Evolutionary conservation across 2,888 invertebrate species (phyloP), one percentile per base, ranked within the genome.

Genomic region (Acholoe squamosa): DNA sequence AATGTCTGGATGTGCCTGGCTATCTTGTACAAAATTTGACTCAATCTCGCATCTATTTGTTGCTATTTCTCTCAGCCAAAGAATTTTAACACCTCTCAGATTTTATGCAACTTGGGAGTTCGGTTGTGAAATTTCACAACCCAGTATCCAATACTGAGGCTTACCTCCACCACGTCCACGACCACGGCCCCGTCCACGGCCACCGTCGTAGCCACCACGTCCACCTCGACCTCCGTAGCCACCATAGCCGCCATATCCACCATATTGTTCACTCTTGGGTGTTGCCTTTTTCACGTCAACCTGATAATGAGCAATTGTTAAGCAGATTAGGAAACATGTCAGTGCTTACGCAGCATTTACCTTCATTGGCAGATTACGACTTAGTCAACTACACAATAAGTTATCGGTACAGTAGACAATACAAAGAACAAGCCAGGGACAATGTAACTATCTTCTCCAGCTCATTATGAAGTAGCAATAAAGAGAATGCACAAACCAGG

Each of bases 211-310:
- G 34, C 94, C 93, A 19, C 95, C 93, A 84, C 95, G 91, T 34
- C 95, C 93, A 88, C 95, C 93, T 86, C 97, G 97, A 56, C 97
- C 97, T 16, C 96, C 93, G 84, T 93, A 91, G 61, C 92, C 92
- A 61, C 91, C 92, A 31, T 89, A 89, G 16, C 93, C 91, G 56
- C 91, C 90, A 51, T 97, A n/a, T 71, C 90, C 67, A 51, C 92
- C 90, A 16, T 91, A 89, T 67, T 91, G 90, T 76, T 93, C 92
- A n/a, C 89, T 54, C 86, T 92, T 93, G 19, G 98, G 98, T 90
- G 98, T 98, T 84, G 99, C 99, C 95, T 98, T 98, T 96, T 99
- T 99, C 67, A 99, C 98, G 96, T 99, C 99, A 91, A 95, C 94
- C 95, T 95, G 92, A 86, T 31, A 86, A 86, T 1, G 80, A 71